Base-by-base conservation (phyloP, 2,113 vertebrate species). In the Erinaceus europaeus region DNA sequence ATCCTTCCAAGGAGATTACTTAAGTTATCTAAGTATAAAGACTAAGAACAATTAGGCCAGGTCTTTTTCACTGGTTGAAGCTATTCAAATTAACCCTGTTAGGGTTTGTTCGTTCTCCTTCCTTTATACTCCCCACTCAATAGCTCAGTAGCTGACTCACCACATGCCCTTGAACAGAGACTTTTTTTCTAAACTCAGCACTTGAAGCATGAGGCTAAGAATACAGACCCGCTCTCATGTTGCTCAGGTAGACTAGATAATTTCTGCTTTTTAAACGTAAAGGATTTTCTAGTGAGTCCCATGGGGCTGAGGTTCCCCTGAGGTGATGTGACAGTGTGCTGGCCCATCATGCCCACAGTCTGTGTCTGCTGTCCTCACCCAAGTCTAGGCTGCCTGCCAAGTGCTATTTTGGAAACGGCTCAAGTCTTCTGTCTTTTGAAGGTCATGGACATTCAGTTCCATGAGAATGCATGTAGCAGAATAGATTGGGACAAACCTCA, bases 351-450 rank as follows among this genome's bases (percentile, higher is more conserved):
- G 77, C 84, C 64, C 65, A 94, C 77, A 94, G 92, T 59, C 91
- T 89, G 89, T 91, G 84, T 93, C 73, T 93, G 53, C 84, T 94
- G 87, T 90, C 38, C 81, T 81, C 75, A 81, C 81, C 81, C 4
- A 36, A 86, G 69, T 94, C 94, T 94, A 94, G 94, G 94, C 91
- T 94, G 87, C 59, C 50, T 94, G 95, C 95, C 94, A 95, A 94
- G 82, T 84, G 89, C 91, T 95, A 95, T 95, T 94, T 94, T 90
- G 64, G 94, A 93, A 94, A 76, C 61, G 88, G 59, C 55, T 89
- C 74, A 90, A 87, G 62, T 81, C 4, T 7, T 90, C 89, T 20
- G 21, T 93, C 89, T 86, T 93, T 90, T 95, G 95, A 95, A 94
- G 94, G 95, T 94, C 74, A 1, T 84, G 48, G 73, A 90, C 11